Percentiles rank a stretch among this genome's conserved stretches.
Evolutionary conservation across 2,888 invertebrate species (phyloP).

Genomic region (Morpho helenor): DNA sequence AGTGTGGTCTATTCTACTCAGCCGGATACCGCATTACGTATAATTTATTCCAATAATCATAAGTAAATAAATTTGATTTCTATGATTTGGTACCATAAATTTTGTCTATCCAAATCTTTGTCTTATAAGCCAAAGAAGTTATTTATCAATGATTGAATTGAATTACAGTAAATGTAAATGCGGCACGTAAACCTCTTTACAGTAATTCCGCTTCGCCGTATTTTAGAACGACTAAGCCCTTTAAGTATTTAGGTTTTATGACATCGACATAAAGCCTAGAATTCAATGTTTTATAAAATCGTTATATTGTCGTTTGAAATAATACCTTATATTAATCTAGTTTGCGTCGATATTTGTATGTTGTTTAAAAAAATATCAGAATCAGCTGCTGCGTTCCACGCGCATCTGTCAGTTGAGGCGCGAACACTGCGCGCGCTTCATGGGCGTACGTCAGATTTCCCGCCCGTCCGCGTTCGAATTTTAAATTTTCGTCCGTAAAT

Average conservation of each 20-base stretch:
- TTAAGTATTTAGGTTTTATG: background rate
- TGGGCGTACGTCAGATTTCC: slow-evolving; percentile 32
- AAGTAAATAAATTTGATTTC: too few relatives aligned
- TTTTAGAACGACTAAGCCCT: background rate
- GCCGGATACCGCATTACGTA: too few relatives aligned
- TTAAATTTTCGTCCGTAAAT: slow-evolving; percentile 20
- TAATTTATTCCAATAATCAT: too few relatives aligned
- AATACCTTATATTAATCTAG: slow-evolving; percentile 9
- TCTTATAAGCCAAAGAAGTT: background rate
- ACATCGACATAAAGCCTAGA: slow-evolving; percentile 13
- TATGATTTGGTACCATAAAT: too few relatives aligned
- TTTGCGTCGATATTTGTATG: slow-evolving; percentile 34
- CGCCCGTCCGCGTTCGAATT: slow-evolving; percentile 31
- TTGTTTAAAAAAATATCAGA: slow-evolving; percentile 31
- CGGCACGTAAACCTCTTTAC: slow-evolving; percentile 14
- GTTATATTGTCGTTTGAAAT: slow-evolving; percentile 2
- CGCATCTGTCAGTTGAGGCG: slow-evolving; percentile 59
- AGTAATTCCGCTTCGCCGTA: slow-evolving; percentile 11
- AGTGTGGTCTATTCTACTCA: too few relatives aligned
- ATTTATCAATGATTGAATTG: slow-evolving; percentile 4
- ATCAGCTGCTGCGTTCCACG: slow-evolving; percentile 51
- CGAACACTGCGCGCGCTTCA: slow-evolving; percentile 49
- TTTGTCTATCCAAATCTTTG: background rate
- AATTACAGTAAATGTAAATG: slow-evolving; percentile 15
- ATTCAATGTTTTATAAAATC: slow-evolving; percentile 3